Base-by-base conservation (phyloP, 2,797 vertebrate genomes). In the Crocodylus rhombifer region DNA sequence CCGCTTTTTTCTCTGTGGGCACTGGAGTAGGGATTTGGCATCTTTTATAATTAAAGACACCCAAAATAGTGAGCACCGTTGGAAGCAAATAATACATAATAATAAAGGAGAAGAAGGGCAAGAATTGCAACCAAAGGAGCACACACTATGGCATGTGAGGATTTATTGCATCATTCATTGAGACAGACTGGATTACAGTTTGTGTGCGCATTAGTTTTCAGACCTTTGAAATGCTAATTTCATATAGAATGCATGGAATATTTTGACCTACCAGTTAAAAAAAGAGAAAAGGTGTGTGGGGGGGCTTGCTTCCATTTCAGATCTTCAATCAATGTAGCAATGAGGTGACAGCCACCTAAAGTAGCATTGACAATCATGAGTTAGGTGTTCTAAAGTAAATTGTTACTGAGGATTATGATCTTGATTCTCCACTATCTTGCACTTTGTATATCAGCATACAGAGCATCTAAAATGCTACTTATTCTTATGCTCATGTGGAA, bases 161-260 rank as follows among this genome's bases (percentile, higher is more conserved):
- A 93, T 95, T 94, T 95, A 92, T 94, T 2, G 25, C 0, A 2
- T 82, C 78, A 90, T 77, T 86, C 20, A 74, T 33, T 1, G 2
- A 71, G 42, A 57, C 55, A 0, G 95, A 20, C 87, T 77, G 90
- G 92, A 71, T 97, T 96, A 96, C 96, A 92, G 60, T 30, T 86
- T 74, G 82, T 0, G 0, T 51, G 30, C 91, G 95, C 90, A 83
- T 96, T 92, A 80, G 83, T 42, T 97, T 97, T 94, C 96, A 96
- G 87, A 17, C 79, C 85, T 94, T 91, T 95, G 94, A 94, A 97
- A 96, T 95, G 26, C 8, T 73, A 42, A 36, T 51, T 51, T 51
- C 69, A 73, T 51, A 73, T 15, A 51, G 14, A 14, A 96, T 96
- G 90, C 96, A 96, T 94, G 81, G 85, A 23, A 26, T 84, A 84